phyloP scores from a whole-genome alignment of 2,888 invertebrate species.

The Hydrotaea diabolus region DNA sequence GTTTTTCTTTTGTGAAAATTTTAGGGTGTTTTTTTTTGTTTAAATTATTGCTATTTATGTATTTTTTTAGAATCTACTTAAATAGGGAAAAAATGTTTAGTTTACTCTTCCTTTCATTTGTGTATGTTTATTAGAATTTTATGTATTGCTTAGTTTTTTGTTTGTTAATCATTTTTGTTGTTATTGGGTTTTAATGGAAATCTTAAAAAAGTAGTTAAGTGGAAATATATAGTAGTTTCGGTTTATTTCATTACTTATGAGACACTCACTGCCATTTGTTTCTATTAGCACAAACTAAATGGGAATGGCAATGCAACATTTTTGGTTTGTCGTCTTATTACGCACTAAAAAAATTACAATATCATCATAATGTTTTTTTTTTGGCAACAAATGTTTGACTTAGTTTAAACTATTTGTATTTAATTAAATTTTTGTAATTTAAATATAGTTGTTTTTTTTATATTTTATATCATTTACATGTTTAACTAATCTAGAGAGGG shows the following conservation, averaged over 20 bases:
- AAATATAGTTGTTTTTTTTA: neutral
- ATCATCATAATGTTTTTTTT: neutral
- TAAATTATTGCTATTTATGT: conserved; percentile 9
- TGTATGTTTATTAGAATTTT: conserved; percentile 4
- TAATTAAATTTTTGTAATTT: neutral
- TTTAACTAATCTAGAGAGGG: neutral
- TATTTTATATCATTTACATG: conserved; percentile 17
- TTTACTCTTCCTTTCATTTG: conserved; percentile 7
- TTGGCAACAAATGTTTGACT: conserved; percentile 35
- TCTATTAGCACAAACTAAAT: neutral
- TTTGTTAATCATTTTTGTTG: neutral
- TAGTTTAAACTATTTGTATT: neutral
- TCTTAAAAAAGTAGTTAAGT: conserved; percentile 24
- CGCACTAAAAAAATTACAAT: neutral
- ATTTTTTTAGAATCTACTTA: conserved; percentile 16
- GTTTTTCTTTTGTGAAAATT: neutral
- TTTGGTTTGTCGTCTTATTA: neutral
- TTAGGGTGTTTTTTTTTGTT: neutral
- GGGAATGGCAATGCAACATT: neutral
- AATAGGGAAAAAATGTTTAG: conserved; percentile 25
- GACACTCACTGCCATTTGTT: neutral
- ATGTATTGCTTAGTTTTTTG: conserved; percentile 22
- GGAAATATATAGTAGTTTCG: conserved; percentile 3
- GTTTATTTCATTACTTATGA: neutral
- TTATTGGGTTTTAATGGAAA: neutral